phyloP scores from a whole-genome alignment of 2,888 invertebrate species.

The Ceriagrion tenellum region DNA sequence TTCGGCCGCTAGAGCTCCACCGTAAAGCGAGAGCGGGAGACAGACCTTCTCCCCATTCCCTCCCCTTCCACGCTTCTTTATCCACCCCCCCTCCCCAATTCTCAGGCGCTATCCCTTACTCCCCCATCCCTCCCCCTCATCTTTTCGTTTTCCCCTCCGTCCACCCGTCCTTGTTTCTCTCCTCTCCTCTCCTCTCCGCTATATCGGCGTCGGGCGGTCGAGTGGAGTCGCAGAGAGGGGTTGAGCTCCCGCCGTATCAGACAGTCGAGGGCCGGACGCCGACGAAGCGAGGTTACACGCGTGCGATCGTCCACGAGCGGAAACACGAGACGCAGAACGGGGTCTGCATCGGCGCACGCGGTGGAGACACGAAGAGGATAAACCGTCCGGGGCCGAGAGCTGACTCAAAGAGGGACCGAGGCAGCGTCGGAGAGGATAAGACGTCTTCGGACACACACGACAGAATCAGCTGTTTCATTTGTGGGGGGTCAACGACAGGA shows the following conservation, averaged over 20 bases:
- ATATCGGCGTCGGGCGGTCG: too few relatives aligned
- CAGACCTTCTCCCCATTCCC: not conserved
- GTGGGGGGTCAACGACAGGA: not conserved
- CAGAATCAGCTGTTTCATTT: too few relatives aligned
- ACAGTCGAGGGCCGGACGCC: slow-evolving; percentile 20
- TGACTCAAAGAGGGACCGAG: too few relatives aligned
- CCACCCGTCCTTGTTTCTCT: not conserved
- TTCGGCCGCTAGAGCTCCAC: slow-evolving; percentile 37
- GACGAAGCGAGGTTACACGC: too few relatives aligned
- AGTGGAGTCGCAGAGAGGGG: too few relatives aligned
- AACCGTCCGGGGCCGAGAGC: too few relatives aligned
- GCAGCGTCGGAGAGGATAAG: too few relatives aligned
- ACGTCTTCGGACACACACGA: too few relatives aligned
- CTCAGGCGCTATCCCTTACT: too few relatives aligned
- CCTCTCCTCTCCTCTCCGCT: not conserved
- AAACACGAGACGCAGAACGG: not conserved
- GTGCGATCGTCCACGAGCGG: too few relatives aligned
- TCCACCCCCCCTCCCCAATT: not conserved
- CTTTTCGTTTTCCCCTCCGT: not conserved
- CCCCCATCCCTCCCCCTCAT: too few relatives aligned
- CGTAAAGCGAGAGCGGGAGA: not conserved
- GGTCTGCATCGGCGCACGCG: not conserved
- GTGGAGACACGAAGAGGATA: too few relatives aligned
- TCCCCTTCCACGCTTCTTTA: not conserved
- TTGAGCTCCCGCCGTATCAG: not conserved